A percentile compares a stretch with the other conserved stretches of the same genome.
These are phyloP conservation scores for Syrrhaptes paradoxus DNA, from an alignment of 2,113 vertebrate genomes.

Conservation along the genomic window DNA sequence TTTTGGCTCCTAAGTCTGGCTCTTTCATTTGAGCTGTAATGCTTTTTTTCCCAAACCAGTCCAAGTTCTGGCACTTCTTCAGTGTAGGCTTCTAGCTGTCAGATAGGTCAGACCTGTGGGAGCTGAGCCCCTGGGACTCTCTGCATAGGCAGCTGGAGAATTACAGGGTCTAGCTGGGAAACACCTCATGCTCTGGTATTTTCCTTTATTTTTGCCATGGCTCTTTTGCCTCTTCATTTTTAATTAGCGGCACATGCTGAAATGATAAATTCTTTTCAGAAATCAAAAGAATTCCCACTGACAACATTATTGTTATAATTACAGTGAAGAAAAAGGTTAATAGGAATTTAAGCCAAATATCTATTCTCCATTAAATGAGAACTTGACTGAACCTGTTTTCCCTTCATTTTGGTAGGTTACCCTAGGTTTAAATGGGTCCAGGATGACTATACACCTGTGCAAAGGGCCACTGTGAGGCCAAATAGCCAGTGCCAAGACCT, in stretches of 20 bases:
- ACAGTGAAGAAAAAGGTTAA: slow-evolving; percentile 36
- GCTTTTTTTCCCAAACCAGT: background rate
- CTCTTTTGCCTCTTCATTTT: slow-evolving; percentile 36
- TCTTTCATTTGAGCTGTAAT: background rate
- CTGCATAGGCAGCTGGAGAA: background rate
- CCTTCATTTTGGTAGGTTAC: background rate
- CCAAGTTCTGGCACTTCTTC: background rate
- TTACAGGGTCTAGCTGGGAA: background rate
- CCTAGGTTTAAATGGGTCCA: background rate
- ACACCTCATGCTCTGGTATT: background rate
- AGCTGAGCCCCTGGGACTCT: background rate
- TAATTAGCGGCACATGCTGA: slow-evolving; percentile 56
- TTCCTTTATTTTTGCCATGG: slow-evolving; percentile 12
- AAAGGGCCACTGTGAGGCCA: background rate
- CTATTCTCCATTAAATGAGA: slow-evolving; percentile 35
- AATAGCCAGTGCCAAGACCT: background rate
- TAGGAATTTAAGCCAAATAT: slow-evolving; percentile 57
- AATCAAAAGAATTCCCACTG: slow-evolving; percentile 62
- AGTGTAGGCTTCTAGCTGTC: background rate
- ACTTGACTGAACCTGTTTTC: slow-evolving; percentile 50
- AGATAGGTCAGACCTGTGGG: background rate
- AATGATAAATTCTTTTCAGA: slow-evolving; percentile 60
- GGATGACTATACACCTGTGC: background rate
- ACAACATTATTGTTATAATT: slow-evolving; percentile 56
- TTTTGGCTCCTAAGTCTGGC: background rate